These are phyloP conservation scores for Tryphoninae sp. DNA, from an alignment of 2,888 invertebrate genomes.

Conservation along the genomic window DNA sequence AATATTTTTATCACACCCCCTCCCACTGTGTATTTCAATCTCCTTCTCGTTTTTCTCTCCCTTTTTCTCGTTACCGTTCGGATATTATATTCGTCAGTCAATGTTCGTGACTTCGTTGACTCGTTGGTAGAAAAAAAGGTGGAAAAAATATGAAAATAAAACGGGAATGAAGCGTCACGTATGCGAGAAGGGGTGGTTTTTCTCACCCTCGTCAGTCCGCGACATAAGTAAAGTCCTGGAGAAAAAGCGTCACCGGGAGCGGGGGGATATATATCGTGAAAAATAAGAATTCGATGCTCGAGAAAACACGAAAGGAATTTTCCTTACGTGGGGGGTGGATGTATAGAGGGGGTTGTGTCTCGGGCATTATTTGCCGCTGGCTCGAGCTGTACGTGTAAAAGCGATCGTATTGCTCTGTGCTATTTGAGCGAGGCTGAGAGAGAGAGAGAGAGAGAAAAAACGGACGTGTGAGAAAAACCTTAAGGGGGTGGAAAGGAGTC, in stretches of 20 bases:
- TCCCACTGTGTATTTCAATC: no score
- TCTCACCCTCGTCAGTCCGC: not conserved
- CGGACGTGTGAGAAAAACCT: constrained; percentile 54
- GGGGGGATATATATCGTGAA: not conserved
- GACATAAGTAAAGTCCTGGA: constrained; percentile 3
- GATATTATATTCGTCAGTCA: constrained; percentile 2
- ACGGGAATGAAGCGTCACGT: no score
- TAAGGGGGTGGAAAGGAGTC: constrained; percentile 13
- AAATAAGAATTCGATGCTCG: constrained; percentile 47
- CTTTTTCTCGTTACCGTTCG: no score
- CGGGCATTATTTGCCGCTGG: constrained; percentile 43
- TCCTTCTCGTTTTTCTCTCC: no score
- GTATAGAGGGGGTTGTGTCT: not conserved
- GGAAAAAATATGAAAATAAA: no score
- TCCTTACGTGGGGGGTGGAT: not conserved
- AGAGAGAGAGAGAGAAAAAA: not conserved
- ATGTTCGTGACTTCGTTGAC: not conserved
- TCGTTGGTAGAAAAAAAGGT: no score
- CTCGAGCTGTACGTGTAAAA: constrained; percentile 13
- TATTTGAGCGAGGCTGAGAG: not conserved
- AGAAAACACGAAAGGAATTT: constrained; percentile 55
- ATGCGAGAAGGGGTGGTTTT: no score
- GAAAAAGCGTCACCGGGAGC: not conserved
- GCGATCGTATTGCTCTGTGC: constrained; percentile 15
- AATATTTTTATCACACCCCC: no score